Percentiles rank a stretch among this genome's conserved stretches.
Evolutionary conservation across 2,888 invertebrate genomes (phyloP).

Genomic region (Pyrochroa serraticornis): DNA sequence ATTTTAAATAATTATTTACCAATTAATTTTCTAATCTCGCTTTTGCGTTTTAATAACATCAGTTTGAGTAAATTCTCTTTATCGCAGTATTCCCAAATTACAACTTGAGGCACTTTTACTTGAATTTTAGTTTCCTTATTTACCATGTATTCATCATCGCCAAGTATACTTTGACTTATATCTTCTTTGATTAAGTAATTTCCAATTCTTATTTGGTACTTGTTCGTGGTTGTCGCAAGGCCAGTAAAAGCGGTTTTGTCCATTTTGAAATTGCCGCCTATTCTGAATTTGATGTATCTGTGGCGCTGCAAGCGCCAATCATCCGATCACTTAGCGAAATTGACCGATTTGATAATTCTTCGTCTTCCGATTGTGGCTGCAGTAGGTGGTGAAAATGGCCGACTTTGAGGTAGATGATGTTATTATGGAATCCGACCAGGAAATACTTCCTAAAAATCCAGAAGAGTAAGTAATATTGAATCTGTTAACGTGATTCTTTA

Average conservation of each 20-base stretch:
- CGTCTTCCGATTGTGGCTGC: background rate
- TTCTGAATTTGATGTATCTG: constrained; percentile 1
- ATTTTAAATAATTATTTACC: constrained; percentile 35
- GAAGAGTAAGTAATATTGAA: constrained; percentile 53
- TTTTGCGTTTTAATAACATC: constrained; percentile 35
- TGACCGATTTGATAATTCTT: background rate
- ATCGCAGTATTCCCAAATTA: constrained; percentile 48
- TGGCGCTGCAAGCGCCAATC: constrained; percentile 4
- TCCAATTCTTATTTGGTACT: constrained; percentile 32
- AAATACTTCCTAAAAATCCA: constrained; percentile 52
- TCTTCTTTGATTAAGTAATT: constrained; percentile 21
- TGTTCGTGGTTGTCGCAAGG: constrained; percentile 29
- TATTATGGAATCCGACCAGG: constrained; percentile 51
- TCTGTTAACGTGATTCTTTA: background rate
- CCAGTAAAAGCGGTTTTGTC: constrained; percentile 31
- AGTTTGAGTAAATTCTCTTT: constrained; percentile 44
- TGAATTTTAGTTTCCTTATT: constrained; percentile 34
- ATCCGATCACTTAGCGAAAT: background rate
- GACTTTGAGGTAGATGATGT: constrained; percentile 50
- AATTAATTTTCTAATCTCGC: constrained; percentile 42
- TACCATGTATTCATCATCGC: constrained; percentile 22
- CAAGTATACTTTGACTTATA: background rate
- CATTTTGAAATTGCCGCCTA: constrained; percentile 24
- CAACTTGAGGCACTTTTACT: constrained; percentile 41
- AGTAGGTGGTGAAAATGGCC: constrained; percentile 46